These are phyloP conservation scores for Apocheima hispidaria DNA, from an alignment of 2,888 invertebrate species.

Conservation along the genomic window DNA sequence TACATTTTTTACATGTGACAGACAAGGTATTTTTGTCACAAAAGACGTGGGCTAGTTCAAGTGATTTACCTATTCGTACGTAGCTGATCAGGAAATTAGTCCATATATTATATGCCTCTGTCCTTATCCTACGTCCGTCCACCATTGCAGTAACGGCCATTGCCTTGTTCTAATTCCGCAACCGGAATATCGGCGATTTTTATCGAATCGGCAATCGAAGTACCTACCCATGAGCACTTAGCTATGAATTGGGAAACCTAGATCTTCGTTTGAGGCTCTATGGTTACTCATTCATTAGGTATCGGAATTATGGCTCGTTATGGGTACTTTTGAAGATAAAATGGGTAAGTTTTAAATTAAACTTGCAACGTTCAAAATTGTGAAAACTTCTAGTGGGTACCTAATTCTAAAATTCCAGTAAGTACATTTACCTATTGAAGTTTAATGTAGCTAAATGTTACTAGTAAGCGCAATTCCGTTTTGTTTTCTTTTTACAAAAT, in stretches of 20 bases:
- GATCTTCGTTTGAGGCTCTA: conserved; percentile 34
- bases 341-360: neutral
- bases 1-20: too few relatives aligned
- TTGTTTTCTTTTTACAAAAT: neutral
- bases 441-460: too few relatives aligned
- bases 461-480: too few relatives aligned
- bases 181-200: conserved; percentile 62
- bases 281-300: conserved; percentile 20
- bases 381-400: neutral
- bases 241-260: conserved; percentile 38
- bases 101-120: too few relatives aligned
- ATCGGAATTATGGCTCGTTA: conserved; percentile 17
- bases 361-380: neutral
- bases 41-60: too few relatives aligned
- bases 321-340: conserved; percentile 10
- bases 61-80: too few relatives aligned
- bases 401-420: neutral
- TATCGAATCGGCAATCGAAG: conserved; percentile 51
- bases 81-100: too few relatives aligned
- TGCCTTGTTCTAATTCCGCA: conserved; percentile 65
- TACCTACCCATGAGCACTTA: conserved; percentile 36
- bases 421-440: too few relatives aligned
- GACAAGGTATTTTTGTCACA: too few relatives aligned
- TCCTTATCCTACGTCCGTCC: conserved; percentile 30
- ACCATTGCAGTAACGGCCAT: conserved; percentile 52